phyloP scores from a whole-genome alignment of 2,888 invertebrate genomes.

The Euplexia lucipara region DNA sequence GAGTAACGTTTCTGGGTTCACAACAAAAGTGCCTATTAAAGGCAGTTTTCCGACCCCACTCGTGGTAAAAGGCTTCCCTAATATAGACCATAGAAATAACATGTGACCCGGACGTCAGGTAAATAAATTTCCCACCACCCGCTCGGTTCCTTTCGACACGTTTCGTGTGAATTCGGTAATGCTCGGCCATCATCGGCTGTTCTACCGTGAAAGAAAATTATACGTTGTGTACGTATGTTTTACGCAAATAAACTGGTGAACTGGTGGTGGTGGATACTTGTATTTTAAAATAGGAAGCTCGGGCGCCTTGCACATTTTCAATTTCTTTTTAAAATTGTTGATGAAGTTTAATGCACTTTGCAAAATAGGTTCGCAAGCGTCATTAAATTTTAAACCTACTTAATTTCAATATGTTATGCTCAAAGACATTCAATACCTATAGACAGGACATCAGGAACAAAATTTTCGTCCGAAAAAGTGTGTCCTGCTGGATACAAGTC shows the following conservation, averaged over 20 bases:
- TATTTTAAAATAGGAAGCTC: constrained; percentile 38
- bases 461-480: too few species aligned
- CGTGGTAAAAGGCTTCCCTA: constrained; percentile 65
- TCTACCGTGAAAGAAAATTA: constrained; percentile 36
- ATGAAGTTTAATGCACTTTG: constrained; percentile 23
- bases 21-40: constrained; percentile 64
- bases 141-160: constrained; percentile 34
- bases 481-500: too few species aligned
- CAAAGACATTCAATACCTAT: too few species aligned
- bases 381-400: not conserved
- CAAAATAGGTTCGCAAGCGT: constrained; percentile 7
- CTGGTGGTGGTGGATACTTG: too few species aligned
- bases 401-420: too few species aligned
- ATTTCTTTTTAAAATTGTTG: constrained; percentile 37
- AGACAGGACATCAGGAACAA: too few species aligned
- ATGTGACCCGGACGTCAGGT: constrained; percentile 59
- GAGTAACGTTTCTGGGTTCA: constrained; percentile 40
- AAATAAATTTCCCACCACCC: constrained; percentile 53
- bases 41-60: constrained; percentile 64
- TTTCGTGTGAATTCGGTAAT: constrained; percentile 35
- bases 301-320: constrained; percentile 24
- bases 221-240: too few species aligned
- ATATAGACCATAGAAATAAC: constrained; percentile 65
- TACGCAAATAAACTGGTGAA: constrained; percentile 13
- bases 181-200: constrained; percentile 20